Evolutionary conservation across 2,113 vertebrate genomes (phyloP), one percentile per base, ranked within the genome.

Genomic region (Sardina pilchardus): DNA sequence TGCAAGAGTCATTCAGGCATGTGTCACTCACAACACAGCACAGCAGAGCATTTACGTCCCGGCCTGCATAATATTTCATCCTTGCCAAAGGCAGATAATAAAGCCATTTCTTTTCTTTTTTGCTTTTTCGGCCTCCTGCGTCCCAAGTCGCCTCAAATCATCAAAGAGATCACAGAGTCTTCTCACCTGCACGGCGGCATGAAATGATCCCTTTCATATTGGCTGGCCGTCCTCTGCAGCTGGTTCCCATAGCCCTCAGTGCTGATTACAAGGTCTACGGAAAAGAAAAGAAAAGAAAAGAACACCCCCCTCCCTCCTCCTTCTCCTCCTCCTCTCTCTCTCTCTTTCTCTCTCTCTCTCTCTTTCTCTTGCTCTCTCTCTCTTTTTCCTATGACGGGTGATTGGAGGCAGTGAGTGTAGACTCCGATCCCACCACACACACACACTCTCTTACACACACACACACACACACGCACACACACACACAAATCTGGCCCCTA

Each of bases 151-250:
- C 4, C 81, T 19, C 1, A 81, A 19, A 45, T 88, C 89, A 83
- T 91, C 83, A 86, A 80, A 90, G 91, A 26, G 81, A 0, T 81
- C 83, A 9, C 53, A 87, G 94, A 93, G 81, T 87, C 80, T 67
- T 93, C 90, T 93, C 93, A 94, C 93, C 94, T 95, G 94, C 56
- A 43, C 88, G 82, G 48, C 87, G 0, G 83, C 86, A 39, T 93
- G 90, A 92, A 91, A 83, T 21, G 81, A 75, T 86, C 43, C 84
- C 92, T 91, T 93, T 93, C 91, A 92, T 82, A 86, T 82, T 9
- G 0, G 6, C 4, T 4, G 14, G 45, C 7, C 8, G 0, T 24
- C 86, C 10, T 0, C 44, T 53, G 88, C 92, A 94, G 93, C 92
- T 94, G 94, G 83, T 88, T 90, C 86, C 48, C 84, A 86, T 93